phyloP scores from a whole-genome alignment of 2,113 vertebrate genomes.

The Junco hyemalis region DNA sequence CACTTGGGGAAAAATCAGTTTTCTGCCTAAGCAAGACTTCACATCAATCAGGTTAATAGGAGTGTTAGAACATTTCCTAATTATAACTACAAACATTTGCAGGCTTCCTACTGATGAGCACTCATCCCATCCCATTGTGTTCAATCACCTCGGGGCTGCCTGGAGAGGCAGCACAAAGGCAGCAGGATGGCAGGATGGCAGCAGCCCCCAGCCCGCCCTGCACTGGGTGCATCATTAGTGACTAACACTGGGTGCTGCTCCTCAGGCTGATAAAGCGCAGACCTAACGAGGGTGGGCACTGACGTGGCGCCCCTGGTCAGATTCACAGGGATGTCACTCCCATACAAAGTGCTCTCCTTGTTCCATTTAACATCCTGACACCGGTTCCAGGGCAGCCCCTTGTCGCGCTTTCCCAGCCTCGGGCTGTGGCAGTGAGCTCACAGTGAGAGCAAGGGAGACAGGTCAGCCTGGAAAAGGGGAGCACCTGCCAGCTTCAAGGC shows the following conservation, averaged over 20 bases:
- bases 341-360: not conserved
- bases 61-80: slow-evolving; percentile 36
- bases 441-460: not conserved
- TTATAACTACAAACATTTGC: slow-evolving; percentile 50
- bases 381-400: not conserved
- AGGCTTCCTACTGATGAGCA: slow-evolving; percentile 22
- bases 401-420: not conserved
- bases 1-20: slow-evolving; percentile 6
- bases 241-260: accelerated
- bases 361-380: slow-evolving; percentile 20
- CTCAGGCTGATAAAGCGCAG: not conserved
- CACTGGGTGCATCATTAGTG: accelerated
- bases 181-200: not conserved
- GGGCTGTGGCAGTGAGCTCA: not conserved
- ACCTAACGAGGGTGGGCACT: accelerated
- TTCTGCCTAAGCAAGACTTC: slow-evolving; percentile 31
- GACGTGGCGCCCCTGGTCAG: not conserved
- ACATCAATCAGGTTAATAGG: slow-evolving; percentile 54
- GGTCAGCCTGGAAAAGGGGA: not conserved
- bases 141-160: not conserved
- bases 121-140: not conserved
- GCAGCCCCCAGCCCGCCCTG: not conserved
- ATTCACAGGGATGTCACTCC: not conserved
- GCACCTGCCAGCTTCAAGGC: not conserved
- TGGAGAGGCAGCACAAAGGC: not conserved